Percentiles rank a stretch among this genome's conserved stretches.
These are phyloP conservation scores for Epizoanthus illoricatus DNA, from an alignment of 92 coral and sea anemone genomes.

Conservation along the genomic window DNA sequence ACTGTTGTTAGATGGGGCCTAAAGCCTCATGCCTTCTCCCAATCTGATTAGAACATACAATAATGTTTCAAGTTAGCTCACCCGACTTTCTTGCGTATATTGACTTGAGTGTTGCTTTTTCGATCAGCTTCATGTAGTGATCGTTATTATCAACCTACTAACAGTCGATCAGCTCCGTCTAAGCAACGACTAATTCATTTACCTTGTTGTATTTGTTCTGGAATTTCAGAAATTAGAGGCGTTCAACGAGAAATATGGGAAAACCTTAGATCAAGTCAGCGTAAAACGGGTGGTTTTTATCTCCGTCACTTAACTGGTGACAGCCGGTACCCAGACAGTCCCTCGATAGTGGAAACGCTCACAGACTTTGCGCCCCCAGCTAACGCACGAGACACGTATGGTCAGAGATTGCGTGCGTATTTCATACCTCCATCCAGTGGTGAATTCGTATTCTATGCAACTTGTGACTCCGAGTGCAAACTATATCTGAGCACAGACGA, in stretches of 20 bases:
- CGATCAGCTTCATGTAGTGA: too few relatives aligned
- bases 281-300: conserved; percentile 55
- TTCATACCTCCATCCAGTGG: conserved; percentile 65
- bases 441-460: conserved; percentile 58
- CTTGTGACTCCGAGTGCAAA: conserved; percentile 83
- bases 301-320: conserved; percentile 62
- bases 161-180: too few relatives aligned
- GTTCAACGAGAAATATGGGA: conserved; percentile 64
- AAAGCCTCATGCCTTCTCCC: too few relatives aligned
- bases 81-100: too few relatives aligned
- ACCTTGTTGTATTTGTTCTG: not conserved
- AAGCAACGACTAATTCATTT: not conserved
- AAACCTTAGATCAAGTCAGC: not conserved
- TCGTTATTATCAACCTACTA: too few relatives aligned
- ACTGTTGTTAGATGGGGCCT: too few relatives aligned
- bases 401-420: conserved; percentile 72
- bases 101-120: too few relatives aligned
- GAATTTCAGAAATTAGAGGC: conserved; percentile 49
- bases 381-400: conserved; percentile 51
- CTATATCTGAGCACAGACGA: conserved; percentile 64
- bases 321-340: conserved; percentile 51
- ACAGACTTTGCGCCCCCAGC: conserved; percentile 52
- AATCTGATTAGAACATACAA: too few relatives aligned
- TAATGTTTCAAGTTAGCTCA: too few relatives aligned
- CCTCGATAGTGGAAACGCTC: conserved; percentile 30